phyloP scores from a whole-genome alignment of 2,113 vertebrate species.

The Panurus biarmicus region DNA sequence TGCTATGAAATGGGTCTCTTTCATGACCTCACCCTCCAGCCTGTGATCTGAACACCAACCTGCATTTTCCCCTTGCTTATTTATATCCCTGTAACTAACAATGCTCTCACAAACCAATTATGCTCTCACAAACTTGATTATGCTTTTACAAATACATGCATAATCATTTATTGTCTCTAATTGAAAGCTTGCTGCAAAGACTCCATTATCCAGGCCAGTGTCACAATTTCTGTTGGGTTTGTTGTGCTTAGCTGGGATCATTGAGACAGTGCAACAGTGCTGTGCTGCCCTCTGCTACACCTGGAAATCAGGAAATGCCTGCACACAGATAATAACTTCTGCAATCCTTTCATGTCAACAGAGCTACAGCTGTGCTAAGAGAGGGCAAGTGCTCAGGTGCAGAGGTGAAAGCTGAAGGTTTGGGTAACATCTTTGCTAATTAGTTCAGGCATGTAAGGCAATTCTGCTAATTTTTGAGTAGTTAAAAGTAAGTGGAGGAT shows the following conservation, averaged over 20 bases:
- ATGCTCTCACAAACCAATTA: neutral
- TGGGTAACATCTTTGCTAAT: neutral
- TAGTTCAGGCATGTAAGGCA: neutral
- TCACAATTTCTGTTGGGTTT: neutral
- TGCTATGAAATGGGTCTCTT: neutral
- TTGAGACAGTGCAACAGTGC: neutral
- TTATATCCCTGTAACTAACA: neutral
- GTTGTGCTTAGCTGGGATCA: neutral
- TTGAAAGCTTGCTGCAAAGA: neutral
- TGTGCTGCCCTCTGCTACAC: neutral
- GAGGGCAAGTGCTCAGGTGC: neutral
- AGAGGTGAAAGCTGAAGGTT: neutral
- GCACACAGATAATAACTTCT: neutral
- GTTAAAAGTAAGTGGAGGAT: neutral
- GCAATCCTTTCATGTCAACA: neutral
- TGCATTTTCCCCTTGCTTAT: neutral
- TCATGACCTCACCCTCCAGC: neutral
- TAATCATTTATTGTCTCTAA: neutral
- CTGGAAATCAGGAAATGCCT: neutral
- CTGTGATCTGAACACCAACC: neutral
- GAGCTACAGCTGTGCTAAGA: neutral
- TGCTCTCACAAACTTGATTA: neutral
- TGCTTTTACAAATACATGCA: neutral
- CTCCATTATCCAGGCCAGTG: neutral
- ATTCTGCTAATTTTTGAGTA: neutral